A percentile compares a stretch with the other conserved stretches of the same genome.
Evolutionary conservation across 2,113 vertebrate species (phyloP).

Genomic region (Cyrtonyx montezumae): DNA sequence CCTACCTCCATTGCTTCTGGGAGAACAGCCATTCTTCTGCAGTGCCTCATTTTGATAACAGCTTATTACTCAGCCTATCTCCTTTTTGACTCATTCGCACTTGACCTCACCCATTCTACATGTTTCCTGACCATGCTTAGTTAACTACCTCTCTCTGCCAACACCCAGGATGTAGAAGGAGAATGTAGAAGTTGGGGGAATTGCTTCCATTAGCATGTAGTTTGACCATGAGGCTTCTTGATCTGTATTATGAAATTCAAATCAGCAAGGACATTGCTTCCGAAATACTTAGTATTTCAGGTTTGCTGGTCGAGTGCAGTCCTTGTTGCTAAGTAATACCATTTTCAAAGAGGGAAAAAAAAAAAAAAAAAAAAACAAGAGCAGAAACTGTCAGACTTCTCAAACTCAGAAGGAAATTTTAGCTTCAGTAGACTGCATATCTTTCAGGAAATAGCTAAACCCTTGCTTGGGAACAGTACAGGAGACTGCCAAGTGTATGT

Average conservation of each 20-base stretch:
- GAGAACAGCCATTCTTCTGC: not conserved
- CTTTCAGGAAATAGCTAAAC: conserved; percentile 37
- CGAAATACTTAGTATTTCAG: not conserved
- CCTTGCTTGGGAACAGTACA: not conserved
- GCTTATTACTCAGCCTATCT: not conserved
- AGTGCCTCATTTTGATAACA: not conserved
- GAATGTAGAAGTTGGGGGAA: not conserved
- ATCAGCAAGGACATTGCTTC: not conserved
- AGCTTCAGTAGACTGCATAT: not conserved
- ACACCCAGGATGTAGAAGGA: not conserved
- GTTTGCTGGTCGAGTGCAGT: not conserved
- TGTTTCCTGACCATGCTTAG: not conserved
- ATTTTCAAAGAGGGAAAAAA: not conserved
- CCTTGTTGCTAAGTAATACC: conserved; percentile 15
- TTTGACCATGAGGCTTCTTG: not conserved
- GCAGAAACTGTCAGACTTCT: conserved; percentile 2
- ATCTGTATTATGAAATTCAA: not conserved
- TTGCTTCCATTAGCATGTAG: not conserved
- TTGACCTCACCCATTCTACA: not conserved
- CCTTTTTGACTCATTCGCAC: not conserved
- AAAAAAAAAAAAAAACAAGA: not conserved
- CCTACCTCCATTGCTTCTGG: conserved; percentile 2
- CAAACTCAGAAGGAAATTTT: conserved; percentile 8
- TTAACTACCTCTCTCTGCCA: not conserved
- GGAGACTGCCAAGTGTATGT: not conserved